A percentile compares a stretch with the other conserved stretches of the same genome.
phyloP scores from a whole-genome alignment of 2,888 invertebrate genomes.

The Pyrochroa serraticornis region DNA sequence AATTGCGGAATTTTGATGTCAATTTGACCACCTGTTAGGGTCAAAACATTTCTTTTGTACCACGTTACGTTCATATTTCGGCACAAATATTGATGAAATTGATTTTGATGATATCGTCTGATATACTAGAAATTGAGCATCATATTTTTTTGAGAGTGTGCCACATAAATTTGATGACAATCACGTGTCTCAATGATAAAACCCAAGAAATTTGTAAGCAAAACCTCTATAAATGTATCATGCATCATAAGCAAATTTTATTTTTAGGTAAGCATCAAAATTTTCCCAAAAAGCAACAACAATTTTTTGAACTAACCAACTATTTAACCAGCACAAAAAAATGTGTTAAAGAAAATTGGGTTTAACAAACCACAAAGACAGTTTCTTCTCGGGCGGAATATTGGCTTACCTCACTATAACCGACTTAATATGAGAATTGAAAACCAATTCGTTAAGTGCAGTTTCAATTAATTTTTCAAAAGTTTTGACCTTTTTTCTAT shows the following conservation, averaged over 20 bases:
- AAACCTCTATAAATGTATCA: conserved; percentile 5
- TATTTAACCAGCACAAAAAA: too few relatives aligned
- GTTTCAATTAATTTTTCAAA: too few relatives aligned
- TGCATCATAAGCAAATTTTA: conserved; percentile 12
- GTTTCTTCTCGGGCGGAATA: conserved; percentile 9
- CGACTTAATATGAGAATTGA: conserved; percentile 5
- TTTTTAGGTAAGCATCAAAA: conserved; percentile 1
- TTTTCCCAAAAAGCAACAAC: too few relatives aligned
- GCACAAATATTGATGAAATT: conserved; percentile 7
- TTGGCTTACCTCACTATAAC: conserved; percentile 16
- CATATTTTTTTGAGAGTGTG: conserved; percentile 13
- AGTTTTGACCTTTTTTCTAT: neutral
- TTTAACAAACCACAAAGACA: too few relatives aligned
- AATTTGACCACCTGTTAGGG: conserved; percentile 9
- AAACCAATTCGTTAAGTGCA: conserved; percentile 15
- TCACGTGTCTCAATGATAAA: conserved; percentile 5
- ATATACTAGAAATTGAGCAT: conserved; percentile 7
- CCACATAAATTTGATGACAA: conserved; percentile 16
- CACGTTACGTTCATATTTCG: conserved; percentile 5
- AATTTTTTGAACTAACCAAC: too few relatives aligned
- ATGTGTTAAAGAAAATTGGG: too few relatives aligned
- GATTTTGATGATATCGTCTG: conserved; percentile 3
- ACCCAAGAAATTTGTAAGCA: neutral
- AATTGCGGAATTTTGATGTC: conserved; percentile 13
- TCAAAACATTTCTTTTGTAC: conserved; percentile 3